phyloP scores from a whole-genome alignment of 2,888 invertebrate species.

The Auanema freiburgensis region DNA sequence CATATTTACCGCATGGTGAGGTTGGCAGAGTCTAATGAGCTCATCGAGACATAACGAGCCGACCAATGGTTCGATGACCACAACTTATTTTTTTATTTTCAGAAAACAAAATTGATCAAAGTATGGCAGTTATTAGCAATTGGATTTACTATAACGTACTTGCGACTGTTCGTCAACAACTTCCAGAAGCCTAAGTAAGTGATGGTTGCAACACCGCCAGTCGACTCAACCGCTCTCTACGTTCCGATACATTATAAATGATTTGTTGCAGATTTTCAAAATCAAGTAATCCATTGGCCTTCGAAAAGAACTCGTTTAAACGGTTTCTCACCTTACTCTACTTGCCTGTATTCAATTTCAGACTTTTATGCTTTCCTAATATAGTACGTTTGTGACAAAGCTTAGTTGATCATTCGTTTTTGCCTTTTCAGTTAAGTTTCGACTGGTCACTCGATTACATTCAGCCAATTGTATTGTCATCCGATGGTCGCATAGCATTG shows the following conservation, averaged over 20 bases:
- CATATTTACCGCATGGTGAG: no score
- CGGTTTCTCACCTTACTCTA: conserved; percentile 87
- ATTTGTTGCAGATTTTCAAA: conserved; percentile 72
- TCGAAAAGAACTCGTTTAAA: conserved; percentile 77
- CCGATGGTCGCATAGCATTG: conserved; percentile 73
- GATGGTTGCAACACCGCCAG: no score
- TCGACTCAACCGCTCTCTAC: no score
- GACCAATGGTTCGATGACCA: no score
- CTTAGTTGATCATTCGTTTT: background rate
- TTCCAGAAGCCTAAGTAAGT: conserved; percentile 61
- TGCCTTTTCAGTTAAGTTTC: conserved; percentile 79
- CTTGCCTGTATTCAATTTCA: conserved; percentile 86
- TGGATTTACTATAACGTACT: conserved; percentile 70
- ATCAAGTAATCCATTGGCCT: conserved; percentile 93
- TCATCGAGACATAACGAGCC: no score
- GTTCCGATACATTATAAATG: no score
- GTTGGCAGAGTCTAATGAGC: no score
- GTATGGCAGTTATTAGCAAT: background rate
- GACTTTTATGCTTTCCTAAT: conserved; percentile 80
- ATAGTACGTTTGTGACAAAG: conserved; percentile 18
- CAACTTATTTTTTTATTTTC: no score
- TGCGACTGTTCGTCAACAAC: conserved; percentile 70
- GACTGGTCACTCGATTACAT: conserved; percentile 99
- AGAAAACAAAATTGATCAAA: no score
- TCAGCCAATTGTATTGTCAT: conserved; percentile 78